Percentiles rank a stretch among this genome's conserved stretches.
Evolutionary conservation across 2,888 invertebrate species (phyloP).

Genomic region (Parnassius orleans): DNA sequence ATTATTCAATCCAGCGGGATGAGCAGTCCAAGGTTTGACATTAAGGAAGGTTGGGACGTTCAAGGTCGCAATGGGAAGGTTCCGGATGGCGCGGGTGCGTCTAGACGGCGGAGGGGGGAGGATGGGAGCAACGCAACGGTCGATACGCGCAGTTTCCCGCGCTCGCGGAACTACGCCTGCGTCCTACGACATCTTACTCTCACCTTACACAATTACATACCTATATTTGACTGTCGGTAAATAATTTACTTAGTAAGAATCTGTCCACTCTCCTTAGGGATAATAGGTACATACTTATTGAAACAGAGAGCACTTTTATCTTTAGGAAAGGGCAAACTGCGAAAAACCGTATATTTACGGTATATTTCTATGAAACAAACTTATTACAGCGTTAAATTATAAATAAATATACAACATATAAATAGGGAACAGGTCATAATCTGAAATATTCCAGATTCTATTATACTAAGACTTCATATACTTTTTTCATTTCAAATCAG

Average conservation of each 20-base stretch:
- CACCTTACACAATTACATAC: conserved; percentile 42
- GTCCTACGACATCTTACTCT: conserved; percentile 56
- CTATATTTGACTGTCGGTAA: background rate
- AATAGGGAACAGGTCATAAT: no score
- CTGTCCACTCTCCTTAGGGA: background rate
- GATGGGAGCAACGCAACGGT: conserved; percentile 65
- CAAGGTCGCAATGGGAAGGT: conserved; percentile 74
- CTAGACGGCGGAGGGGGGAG: conserved; percentile 71
- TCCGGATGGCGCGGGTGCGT: conserved; percentile 77
- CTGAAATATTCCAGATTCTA: no score
- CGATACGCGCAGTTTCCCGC: conserved; percentile 80
- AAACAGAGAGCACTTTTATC: no score
- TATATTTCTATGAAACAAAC: no score
- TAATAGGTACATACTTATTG: no score
- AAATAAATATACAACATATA: no score
- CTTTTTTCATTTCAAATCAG: no score
- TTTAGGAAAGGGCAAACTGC: no score
- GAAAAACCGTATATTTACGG: no score
- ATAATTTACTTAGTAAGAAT: conserved; percentile 1
- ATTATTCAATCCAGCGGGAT: conserved; percentile 51
- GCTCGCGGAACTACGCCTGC: conserved; percentile 71
- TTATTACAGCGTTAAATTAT: no score
- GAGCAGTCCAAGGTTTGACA: conserved; percentile 56
- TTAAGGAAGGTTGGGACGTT: conserved; percentile 78
- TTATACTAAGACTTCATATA: no score